These are phyloP conservation scores for Palythoa grandiflora DNA, from an alignment of 92 coral and sea anemone species.

Conservation along the genomic window DNA sequence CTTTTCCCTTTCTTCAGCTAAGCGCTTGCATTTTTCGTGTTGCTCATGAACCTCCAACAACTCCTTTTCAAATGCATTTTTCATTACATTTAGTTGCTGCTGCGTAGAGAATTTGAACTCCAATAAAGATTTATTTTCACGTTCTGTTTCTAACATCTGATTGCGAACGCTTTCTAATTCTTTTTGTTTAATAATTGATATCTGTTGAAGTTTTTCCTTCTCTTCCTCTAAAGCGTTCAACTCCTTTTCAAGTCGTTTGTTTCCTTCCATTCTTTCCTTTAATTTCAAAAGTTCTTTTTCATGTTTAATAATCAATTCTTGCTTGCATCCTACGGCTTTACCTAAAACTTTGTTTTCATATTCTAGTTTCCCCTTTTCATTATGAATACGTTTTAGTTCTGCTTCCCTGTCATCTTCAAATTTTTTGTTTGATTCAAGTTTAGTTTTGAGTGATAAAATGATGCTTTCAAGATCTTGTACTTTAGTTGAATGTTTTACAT, in stretches of 20 bases:
- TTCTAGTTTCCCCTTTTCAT: neutral
- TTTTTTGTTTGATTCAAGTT: neutral
- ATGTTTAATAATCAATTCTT: neutral
- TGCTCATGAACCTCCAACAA: neutral
- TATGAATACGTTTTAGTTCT: neutral
- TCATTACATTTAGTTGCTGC: conserved; percentile 19
- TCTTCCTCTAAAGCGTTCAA: conserved; percentile 8
- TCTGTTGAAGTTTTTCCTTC: conserved; percentile 1
- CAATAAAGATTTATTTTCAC: conserved; percentile 23
- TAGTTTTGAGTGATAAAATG: conserved; percentile 40
- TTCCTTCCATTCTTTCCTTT: conserved; percentile 8
- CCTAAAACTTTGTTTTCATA: conserved; percentile 16
- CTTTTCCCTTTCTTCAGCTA: conserved; percentile 32
- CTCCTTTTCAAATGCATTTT: conserved; percentile 9
- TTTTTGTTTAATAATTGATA: neutral
- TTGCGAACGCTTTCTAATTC: conserved; percentile 22
- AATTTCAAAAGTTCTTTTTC: conserved; percentile 9
- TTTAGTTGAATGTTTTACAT: conserved; percentile 6
- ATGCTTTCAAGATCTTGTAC: conserved; percentile 46
- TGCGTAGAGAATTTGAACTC: conserved; percentile 18
- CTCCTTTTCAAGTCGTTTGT: conserved; percentile 1
- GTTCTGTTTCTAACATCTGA: conserved; percentile 13
- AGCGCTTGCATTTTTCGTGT: conserved; percentile 23
- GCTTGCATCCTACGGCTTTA: neutral
- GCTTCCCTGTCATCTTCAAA: neutral